Conservation (phyloP, 2,797 vertebrate species). For the Crypturellus tataupa region DNA sequence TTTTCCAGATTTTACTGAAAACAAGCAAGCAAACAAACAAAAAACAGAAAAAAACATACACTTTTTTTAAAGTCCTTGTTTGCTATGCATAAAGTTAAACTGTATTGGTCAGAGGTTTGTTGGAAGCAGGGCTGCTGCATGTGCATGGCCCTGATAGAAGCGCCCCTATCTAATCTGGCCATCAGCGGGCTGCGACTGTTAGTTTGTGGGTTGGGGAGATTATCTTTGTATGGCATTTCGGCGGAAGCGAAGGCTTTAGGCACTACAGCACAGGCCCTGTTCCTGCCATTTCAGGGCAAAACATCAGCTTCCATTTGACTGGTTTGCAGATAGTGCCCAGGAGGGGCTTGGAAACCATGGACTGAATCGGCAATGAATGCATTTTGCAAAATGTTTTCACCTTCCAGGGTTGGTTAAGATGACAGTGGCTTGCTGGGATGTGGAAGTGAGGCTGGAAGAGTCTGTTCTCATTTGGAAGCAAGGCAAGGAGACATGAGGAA, state of each 20-base stretch:
- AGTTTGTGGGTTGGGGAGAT: neutral
- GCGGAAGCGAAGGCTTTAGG: rapidly evolving
- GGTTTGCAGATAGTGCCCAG: neutral
- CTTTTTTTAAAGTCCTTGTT: neutral
- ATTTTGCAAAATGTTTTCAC: neutral
- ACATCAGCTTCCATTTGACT: rapidly evolving
- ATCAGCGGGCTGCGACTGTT: rapidly evolving
- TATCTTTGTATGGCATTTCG: rapidly evolving
- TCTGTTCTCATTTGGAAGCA: neutral
- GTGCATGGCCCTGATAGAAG: neutral
- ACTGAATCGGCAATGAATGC: neutral
- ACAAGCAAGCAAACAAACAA: too few species aligned
- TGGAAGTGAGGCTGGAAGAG: neutral
- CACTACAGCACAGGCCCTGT: neutral
- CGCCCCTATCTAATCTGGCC: neutral
- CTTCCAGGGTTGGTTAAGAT: neutral
- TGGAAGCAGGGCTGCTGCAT: neutral
- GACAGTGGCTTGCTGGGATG: neutral
- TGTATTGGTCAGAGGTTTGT: neutral
- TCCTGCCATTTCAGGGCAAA: neutral
- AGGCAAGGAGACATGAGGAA: neutral
- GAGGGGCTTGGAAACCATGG: neutral
- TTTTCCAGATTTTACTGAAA: neutral
- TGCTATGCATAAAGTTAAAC: neutral
- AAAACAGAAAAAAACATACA: too few species aligned